Evolutionary conservation across 2,888 invertebrate genomes (phyloP), one percentile per base, ranked within the genome.

Genomic region (Cylindroiulus punctatus): DNA sequence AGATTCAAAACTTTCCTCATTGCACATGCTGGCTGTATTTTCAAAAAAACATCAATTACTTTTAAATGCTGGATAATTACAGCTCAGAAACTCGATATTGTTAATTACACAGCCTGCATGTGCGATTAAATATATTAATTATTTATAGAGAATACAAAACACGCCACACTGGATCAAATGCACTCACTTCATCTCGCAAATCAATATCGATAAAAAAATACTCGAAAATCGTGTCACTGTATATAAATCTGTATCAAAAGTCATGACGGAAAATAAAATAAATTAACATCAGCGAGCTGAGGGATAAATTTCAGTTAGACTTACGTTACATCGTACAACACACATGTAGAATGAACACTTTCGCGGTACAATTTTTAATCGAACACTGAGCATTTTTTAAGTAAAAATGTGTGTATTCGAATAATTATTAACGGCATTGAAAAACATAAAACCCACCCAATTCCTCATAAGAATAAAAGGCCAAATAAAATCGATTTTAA

Each of bases 221-320:
- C 26, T 65, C 10, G 26, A 65, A 65, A 65, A 26, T 65, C n/a
- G 65, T 26, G n/a, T 65, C 26, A 65, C 26, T 22, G 65, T 65
- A 65, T 65, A 65, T 65, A 65, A 65, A 65, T 65, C 65, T 65
- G 7, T 65, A 65, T 65, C 22, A 65, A 65, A 65, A 65, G 26
- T 65, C 10, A 22, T 65, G 65, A 12, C 8, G 65, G 65, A 65
- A 26, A 65, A 65, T 10, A 65, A 26, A 65, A 65, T 65, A 65
- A 65, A 65, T 65, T 65, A 65, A 65, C n/a, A 7, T 52, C 52
- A 52, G 52, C 52, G 5, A 52, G 52, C 52, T 65, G 65, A 65
- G 65, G 65, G 26, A 65, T 26, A 10, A 10, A 65, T 65, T 65
- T 0, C 5, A 65, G 10, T 10, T 22, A 65, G 65, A 26, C n/a